Conservation (phyloP, 2,888 invertebrate genomes). For the Meghimatium bilineatum region DNA sequence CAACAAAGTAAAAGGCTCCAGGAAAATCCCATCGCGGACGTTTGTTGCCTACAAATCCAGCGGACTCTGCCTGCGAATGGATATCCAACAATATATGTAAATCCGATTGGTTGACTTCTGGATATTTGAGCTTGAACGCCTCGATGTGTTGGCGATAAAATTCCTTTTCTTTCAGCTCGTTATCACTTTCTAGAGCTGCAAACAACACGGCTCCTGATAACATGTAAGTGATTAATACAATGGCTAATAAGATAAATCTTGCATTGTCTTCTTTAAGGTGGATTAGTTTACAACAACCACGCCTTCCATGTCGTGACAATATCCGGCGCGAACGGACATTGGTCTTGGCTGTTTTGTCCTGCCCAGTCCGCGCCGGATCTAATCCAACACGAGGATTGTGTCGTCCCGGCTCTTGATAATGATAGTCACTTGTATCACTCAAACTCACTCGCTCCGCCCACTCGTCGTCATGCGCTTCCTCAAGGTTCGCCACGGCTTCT, state of each 20-base stretch:
- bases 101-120: conserved; percentile 73
- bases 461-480: conserved; percentile 40
- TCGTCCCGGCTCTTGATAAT: conserved; percentile 36
- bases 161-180: conserved; percentile 70
- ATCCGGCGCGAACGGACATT: conserved; percentile 47
- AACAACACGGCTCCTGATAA: conserved; percentile 82
- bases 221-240: conserved; percentile 82
- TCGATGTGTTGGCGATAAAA: conserved; percentile 63
- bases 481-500: conserved; percentile 47
- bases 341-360: conserved; percentile 23
- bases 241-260: conserved; percentile 81
- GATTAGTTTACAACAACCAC: conserved; percentile 78
- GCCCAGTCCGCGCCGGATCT: conserved; percentile 26
- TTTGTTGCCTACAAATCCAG: conserved; percentile 80
- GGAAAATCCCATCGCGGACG: conserved; percentile 82
- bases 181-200: conserved; percentile 80
- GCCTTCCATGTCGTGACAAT: conserved; percentile 54
- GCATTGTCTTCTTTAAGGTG: conserved; percentile 83
- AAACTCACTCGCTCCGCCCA: conserved; percentile 50
- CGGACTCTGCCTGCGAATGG: conserved; percentile 80
- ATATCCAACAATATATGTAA: conserved; percentile 79
- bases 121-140: conserved; percentile 65
- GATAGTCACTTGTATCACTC: conserved; percentile 47
- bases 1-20: conserved; percentile 83
- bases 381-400: conserved; percentile 25